Base-by-base conservation (phyloP, 2,113 vertebrate species). In the Hippocampus barbouri region DNA sequence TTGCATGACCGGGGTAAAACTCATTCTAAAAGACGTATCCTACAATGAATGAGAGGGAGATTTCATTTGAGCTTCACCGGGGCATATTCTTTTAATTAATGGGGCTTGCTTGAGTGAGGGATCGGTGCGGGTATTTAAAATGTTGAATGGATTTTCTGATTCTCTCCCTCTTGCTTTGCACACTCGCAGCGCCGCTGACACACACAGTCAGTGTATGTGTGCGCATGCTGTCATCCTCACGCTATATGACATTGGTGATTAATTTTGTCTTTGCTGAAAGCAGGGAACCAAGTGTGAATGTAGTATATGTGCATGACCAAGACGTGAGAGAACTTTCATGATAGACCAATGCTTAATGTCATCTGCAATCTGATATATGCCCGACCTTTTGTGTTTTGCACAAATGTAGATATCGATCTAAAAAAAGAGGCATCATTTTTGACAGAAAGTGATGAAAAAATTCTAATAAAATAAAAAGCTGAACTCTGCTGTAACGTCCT, bases 41-140 rank as follows among this genome's bases (percentile, higher is more conserved):
- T 75, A 45, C 59, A 66, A 75, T 80, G 79, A 88, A 84, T 80
- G 78, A 82, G 80, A 79, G 76, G 80, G 77, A 79, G 82, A 82
- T 85, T 88, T 88, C 77, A 85, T 76, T 85, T 69, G 20, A 66
- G 76, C 71, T 83, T 83, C 83, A 83, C 79, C 49, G 16, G 79
- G 66, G 70, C 84, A 72, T 85, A 79, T 83, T 78, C 61, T 78
- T 83, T 87, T 88, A 89, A 91, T 91, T 90, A 89, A 89, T 86
- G 78, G 65, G 69, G 41, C 64, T 71, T 51, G 40, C 66, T 74
- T 78, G 45, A 73, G 69, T 62, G 60, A 45, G 70, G 75, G 67
- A 84, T 78, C 8, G 70, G 70, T 27, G 60, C 69, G 69, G 80
- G 70, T 81, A 83, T 88, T 89, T 79, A 82, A 85, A 89, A 77